Evolutionary conservation across 2,113 vertebrate genomes (phyloP).

Genomic region (Apodemus speciosus): DNA sequence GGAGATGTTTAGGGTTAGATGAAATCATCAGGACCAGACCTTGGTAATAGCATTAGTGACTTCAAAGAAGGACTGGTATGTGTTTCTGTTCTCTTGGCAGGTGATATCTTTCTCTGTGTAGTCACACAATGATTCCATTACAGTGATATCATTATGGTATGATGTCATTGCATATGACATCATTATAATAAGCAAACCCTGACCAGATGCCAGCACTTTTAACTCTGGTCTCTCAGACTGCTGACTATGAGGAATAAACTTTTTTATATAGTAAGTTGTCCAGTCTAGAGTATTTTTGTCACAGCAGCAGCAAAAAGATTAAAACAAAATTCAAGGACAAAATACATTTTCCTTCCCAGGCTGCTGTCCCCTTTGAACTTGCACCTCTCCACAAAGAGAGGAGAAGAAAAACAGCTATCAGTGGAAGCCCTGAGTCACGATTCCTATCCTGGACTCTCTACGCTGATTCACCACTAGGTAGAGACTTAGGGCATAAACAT

Average conservation of each 20-base stretch:
- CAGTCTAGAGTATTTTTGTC: not conserved
- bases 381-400: too few relatives aligned
- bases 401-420: not conserved
- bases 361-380: not conserved
- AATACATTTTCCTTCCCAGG: rapidly evolving
- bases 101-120: not conserved
- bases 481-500: not conserved
- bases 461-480: rapidly evolving
- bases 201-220: not conserved
- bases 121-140: not conserved
- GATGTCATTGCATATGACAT: not conserved
- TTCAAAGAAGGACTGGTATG: not conserved
- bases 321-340: not conserved
- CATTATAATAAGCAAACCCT: not conserved
- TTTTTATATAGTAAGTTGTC: not conserved
- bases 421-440: too few relatives aligned
- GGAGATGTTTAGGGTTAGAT: not conserved
- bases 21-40: not conserved
- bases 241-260: not conserved
- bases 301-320: not conserved
- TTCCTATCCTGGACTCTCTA: not conserved
- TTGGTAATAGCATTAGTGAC: not conserved
- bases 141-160: not conserved
- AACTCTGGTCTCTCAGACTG: not conserved
- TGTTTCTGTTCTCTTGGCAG: too few relatives aligned